These are phyloP conservation scores for Chloroceryle aenea DNA, from an alignment of 2,113 vertebrate genomes.

Conservation along the genomic window DNA sequence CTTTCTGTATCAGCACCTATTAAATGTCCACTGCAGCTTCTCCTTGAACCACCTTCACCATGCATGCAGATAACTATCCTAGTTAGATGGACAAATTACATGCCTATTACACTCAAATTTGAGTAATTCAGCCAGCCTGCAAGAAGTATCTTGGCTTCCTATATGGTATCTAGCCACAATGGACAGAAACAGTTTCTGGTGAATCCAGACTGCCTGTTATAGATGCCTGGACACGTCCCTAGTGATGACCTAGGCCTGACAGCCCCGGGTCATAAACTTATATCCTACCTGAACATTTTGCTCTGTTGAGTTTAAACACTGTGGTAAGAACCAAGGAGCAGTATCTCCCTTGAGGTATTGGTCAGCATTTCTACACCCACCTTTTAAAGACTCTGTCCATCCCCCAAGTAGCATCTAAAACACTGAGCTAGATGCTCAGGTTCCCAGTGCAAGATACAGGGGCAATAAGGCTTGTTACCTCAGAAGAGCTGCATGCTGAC, in stretches of 20 bases:
- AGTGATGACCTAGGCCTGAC: background rate
- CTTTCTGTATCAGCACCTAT: background rate
- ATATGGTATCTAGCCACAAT: background rate
- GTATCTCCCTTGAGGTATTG: background rate
- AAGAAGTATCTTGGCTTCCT: background rate
- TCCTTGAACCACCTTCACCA: background rate
- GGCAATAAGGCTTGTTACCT: background rate
- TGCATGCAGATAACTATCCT: accelerated
- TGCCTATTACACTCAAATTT: background rate
- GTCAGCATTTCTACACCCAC: background rate
- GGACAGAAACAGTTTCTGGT: background rate
- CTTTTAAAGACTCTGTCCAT: background rate
- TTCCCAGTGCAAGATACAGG: background rate
- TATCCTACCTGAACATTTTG: background rate
- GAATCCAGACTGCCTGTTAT: background rate
- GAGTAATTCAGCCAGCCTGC: background rate
- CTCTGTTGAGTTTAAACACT: background rate
- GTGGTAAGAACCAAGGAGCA: background rate
- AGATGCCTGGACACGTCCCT: background rate
- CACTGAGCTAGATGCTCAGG: background rate
- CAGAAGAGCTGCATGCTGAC: background rate
- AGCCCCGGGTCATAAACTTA: background rate
- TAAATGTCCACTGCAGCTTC: background rate
- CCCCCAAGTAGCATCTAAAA: background rate
- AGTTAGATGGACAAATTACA: background rate